Percentiles rank a stretch among this genome's conserved stretches.
phyloP scores from a whole-genome alignment of 2,888 invertebrate species.

The Coleophora deauratella region DNA sequence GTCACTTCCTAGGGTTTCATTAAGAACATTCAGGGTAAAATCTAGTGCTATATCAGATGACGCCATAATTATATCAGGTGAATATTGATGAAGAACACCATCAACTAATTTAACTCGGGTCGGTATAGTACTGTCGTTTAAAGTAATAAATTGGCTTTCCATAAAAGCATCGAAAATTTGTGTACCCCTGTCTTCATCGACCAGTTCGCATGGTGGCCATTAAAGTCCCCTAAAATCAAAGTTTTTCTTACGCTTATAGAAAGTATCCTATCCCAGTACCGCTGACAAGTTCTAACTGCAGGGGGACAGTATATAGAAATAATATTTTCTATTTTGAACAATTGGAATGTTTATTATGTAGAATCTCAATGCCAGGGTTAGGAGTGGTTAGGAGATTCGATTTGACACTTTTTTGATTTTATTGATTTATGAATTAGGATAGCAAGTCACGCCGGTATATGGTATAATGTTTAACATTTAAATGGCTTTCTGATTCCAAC shows the following conservation, averaged over 20 bases:
- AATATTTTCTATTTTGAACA: slow-evolving; percentile 9
- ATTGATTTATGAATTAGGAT: slow-evolving; percentile 12
- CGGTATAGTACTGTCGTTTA: slow-evolving; percentile 9
- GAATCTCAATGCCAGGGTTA: slow-evolving; percentile 8
- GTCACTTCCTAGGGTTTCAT: slow-evolving; percentile 13
- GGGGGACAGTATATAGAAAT: slow-evolving; percentile 15
- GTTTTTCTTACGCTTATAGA: slow-evolving; percentile 1
- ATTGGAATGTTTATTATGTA: slow-evolving; percentile 9
- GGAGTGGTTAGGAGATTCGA: slow-evolving; percentile 2
- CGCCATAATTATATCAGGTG: slow-evolving; percentile 13
- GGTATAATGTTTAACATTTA: slow-evolving; percentile 8
- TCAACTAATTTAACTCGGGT: slow-evolving; percentile 11
- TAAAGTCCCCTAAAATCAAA: slow-evolving; percentile 14
- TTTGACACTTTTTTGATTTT: not conserved
- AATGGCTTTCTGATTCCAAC: slow-evolving; percentile 3
- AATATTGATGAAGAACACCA: slow-evolving; percentile 6
- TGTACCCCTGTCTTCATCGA: slow-evolving; percentile 8
- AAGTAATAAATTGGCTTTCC: slow-evolving; percentile 4
- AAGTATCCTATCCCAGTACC: slow-evolving; percentile 8
- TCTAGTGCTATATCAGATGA: slow-evolving; percentile 12
- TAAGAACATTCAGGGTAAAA: slow-evolving; percentile 8
- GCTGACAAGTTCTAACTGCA: not conserved
- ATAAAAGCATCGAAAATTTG: slow-evolving; percentile 6
- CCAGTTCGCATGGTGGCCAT: slow-evolving; percentile 9
- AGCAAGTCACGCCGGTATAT: slow-evolving; percentile 14